Base-by-base conservation (phyloP, 2,888 invertebrate genomes). In the Drosophila barbarae region DNA sequence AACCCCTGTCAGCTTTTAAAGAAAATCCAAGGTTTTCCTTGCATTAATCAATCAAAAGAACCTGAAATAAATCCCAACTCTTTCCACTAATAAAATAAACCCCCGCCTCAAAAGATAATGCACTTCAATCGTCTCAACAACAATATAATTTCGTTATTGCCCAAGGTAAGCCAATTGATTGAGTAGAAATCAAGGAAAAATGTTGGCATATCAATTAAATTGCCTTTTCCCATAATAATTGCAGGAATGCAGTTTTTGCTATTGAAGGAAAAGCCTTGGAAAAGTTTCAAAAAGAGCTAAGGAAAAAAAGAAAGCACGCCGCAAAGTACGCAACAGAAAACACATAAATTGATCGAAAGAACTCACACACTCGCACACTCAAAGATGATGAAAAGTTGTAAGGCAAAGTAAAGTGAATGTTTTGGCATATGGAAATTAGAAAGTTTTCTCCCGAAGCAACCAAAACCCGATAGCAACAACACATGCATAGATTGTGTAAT, bases 141-240 rank as follows among this genome's bases (percentile, higher is more conserved):
- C 10, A 38, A 58, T 10, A 6, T 30, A 30, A 41, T 26, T 39
- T 34, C 28, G 13, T n/a, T 26, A 44, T 58, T 46, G 58, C 18
- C n/a, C 39, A 15, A 58, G 18, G 60, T 59, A 46, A 58, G 9
- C 42, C 34, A 30, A 39, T 46, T 47, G 39, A 47, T 59, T 64
- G 42, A 28, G 39, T 41, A 8, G 1, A 26, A 26, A 9, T 39
- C 39, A 21, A 7, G 7, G 15, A 10, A 23, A 54, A 36, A 58
- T 56, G 34, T 47, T 49, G 44, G 63, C 42, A n/a, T 42, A 69
- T 72, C 76, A 75, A 78, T 84, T 84, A 75, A 77, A 81, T 73
- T 84, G 79, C 56, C 55, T 74, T 72, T 76, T 67, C 13, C 5
- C 52, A 54, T 13, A 74, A 81, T 84, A 84, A 81, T 77, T 77